These are phyloP conservation scores for Ophiothrix spiculata DNA, from an alignment of 35 echinoderm and acorn worm species.

Conservation along the genomic window DNA sequence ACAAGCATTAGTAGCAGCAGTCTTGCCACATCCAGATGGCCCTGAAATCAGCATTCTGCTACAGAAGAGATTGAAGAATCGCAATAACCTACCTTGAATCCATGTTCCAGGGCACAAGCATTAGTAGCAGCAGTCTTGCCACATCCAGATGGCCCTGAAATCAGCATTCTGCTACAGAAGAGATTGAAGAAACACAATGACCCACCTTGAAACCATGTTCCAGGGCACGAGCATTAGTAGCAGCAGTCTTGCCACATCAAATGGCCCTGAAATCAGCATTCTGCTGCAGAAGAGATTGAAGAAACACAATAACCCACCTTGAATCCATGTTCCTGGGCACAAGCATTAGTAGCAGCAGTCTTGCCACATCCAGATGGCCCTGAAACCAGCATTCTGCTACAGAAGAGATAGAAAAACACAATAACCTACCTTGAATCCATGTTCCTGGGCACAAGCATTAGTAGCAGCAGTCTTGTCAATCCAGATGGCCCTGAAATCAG, in stretches of 20 bases:
- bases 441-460: slow-evolving; percentile 94
- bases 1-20: slow-evolving; percentile 83
- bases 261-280: too few species aligned
- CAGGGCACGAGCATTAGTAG: slow-evolving; percentile 81
- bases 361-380: slow-evolving; percentile 86
- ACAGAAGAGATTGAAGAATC: too few species aligned
- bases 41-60: too few species aligned
- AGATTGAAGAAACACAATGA: too few species aligned
- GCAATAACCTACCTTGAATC: slow-evolving; percentile 96
- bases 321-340: slow-evolving; percentile 92
- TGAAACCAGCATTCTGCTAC: slow-evolving; percentile 72
- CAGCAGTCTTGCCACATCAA: slow-evolving; percentile 78
- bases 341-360: slow-evolving; percentile 88
- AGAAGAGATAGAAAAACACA: too few species aligned
- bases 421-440: slow-evolving; percentile 94
- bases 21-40: slow-evolving; percentile 78
- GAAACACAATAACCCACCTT: too few species aligned
- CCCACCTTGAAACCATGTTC: slow-evolving; percentile 97
- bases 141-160: slow-evolving; percentile 69
- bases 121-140: slow-evolving; percentile 90
- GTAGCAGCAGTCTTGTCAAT: slow-evolving; percentile 82
- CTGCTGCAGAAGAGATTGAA: too few species aligned
- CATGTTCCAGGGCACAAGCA: slow-evolving; percentile 93
- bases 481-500: slow-evolving; percentile 78
- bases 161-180: slow-evolving; percentile 75